These are phyloP conservation scores for Adelosebastes latens DNA, from an alignment of 2,797 vertebrate species.

Conservation along the genomic window DNA sequence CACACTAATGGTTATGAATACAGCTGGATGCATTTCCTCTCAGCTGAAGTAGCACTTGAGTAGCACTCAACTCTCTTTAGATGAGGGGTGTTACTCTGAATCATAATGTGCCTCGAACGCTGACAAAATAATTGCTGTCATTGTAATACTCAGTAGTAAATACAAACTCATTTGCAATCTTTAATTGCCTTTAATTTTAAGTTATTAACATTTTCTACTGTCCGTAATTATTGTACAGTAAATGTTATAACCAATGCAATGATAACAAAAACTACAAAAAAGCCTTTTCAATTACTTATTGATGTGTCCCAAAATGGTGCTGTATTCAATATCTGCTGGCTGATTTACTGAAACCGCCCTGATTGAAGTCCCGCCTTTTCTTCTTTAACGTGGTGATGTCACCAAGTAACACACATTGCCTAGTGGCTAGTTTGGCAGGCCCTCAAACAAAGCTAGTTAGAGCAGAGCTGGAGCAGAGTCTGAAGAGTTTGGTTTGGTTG, in stretches of 20 bases:
- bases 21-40: conserved; percentile 14
- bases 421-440: too few relatives aligned
- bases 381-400: too few relatives aligned
- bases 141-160: neutral
- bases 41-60: conserved; percentile 1
- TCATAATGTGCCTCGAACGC: neutral
- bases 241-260: neutral
- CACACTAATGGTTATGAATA: conserved; percentile 33
- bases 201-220: neutral
- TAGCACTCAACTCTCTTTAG: neutral
- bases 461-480: too few relatives aligned
- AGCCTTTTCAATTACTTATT: neutral
- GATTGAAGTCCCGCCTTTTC: too few relatives aligned
- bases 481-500: too few relatives aligned
- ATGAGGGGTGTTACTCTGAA: neutral
- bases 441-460: too few relatives aligned
- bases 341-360: neutral
- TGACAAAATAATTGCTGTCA: neutral
- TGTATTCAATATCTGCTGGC: neutral
- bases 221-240: neutral
- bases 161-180: neutral
- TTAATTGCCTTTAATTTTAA: neutral
- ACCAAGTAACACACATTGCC: too few relatives aligned
- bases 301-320: neutral
- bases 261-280: neutral